These are phyloP conservation scores for Hozukius guyotensis DNA, from an alignment of 2,797 vertebrate species.

Conservation along the genomic window DNA sequence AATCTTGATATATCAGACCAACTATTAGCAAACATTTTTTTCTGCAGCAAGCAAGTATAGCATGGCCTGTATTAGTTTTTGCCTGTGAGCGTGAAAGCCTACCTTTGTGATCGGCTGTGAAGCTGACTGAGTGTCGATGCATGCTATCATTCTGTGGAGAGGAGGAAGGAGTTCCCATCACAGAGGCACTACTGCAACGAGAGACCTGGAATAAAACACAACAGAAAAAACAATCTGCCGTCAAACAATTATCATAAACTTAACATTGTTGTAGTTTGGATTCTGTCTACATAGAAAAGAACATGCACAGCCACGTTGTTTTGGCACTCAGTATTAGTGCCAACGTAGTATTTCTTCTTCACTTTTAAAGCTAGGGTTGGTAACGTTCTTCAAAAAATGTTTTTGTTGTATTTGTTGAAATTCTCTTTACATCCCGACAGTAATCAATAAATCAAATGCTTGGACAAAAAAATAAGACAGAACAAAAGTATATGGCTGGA, in stretches of 20 bases:
- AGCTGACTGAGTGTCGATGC: conserved; percentile 36
- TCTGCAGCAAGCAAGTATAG: background rate
- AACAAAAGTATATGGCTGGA: too few species aligned
- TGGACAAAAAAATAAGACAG: too few species aligned
- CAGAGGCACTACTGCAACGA: conserved; percentile 46
- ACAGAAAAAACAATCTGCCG: background rate
- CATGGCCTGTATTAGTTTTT: background rate
- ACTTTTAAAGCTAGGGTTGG: background rate
- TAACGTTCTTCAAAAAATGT: too few species aligned
- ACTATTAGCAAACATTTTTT: background rate
- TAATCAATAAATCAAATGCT: too few species aligned
- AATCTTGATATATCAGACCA: background rate
- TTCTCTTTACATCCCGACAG: too few species aligned
- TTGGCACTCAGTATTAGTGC: background rate
- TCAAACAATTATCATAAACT: background rate
- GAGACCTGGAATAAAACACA: conserved; percentile 64
- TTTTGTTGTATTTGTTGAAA: too few species aligned
- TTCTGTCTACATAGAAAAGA: background rate
- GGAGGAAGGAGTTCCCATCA: conserved; percentile 46
- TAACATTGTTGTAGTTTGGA: background rate
- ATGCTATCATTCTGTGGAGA: conserved; percentile 14
- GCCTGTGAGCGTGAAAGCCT: background rate
- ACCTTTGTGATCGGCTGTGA: conserved; percentile 59
- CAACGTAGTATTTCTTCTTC: background rate
- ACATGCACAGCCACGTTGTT: background rate